Percentiles rank a stretch among this genome's conserved stretches.
Evolutionary conservation across 2,888 invertebrate species (phyloP).

Genomic region (Busseola fusca): DNA sequence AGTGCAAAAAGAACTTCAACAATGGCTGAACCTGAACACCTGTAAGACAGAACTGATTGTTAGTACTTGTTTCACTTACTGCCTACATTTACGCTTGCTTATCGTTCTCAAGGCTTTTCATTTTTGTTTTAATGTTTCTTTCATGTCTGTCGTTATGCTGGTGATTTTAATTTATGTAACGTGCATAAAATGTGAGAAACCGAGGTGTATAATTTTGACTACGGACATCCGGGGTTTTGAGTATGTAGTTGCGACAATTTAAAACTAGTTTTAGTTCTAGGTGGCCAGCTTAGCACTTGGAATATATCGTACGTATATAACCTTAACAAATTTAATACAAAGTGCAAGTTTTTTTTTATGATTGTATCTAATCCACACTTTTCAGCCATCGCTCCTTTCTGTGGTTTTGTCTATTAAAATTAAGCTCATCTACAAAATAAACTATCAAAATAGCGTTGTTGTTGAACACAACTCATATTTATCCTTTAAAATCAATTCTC

Average conservation of each 20-base stretch:
- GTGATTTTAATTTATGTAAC: slow-evolving; percentile 46
- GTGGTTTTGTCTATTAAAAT: neutral
- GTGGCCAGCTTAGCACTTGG: neutral
- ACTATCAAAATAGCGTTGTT: neutral
- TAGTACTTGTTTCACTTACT: slow-evolving; percentile 8
- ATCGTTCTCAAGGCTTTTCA: slow-evolving; percentile 55
- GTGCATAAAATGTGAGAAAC: slow-evolving; percentile 49
- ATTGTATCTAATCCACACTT: neutral
- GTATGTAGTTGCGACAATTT: slow-evolving; percentile 13
- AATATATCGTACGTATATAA: neutral
- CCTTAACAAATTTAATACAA: neutral
- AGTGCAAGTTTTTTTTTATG: neutral
- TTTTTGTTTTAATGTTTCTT: slow-evolving; percentile 46
- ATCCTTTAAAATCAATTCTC: slow-evolving; percentile 18
- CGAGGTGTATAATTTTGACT: slow-evolving; percentile 24
- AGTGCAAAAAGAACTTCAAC: slow-evolving; percentile 6
- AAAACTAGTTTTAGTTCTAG: slow-evolving; percentile 15
- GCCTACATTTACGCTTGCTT: slow-evolving; percentile 35
- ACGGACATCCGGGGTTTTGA: slow-evolving; percentile 55
- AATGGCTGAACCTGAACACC: slow-evolving; percentile 38
- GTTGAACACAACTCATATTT: neutral
- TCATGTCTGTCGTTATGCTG: slow-evolving; percentile 46
- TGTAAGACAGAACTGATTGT: slow-evolving; percentile 43
- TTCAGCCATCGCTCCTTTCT: neutral
- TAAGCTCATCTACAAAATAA: neutral